Percentiles rank a stretch among this genome's conserved stretches.
phyloP scores from a whole-genome alignment of 1,140 invertebrate species.

The Drosophila burlai region DNA sequence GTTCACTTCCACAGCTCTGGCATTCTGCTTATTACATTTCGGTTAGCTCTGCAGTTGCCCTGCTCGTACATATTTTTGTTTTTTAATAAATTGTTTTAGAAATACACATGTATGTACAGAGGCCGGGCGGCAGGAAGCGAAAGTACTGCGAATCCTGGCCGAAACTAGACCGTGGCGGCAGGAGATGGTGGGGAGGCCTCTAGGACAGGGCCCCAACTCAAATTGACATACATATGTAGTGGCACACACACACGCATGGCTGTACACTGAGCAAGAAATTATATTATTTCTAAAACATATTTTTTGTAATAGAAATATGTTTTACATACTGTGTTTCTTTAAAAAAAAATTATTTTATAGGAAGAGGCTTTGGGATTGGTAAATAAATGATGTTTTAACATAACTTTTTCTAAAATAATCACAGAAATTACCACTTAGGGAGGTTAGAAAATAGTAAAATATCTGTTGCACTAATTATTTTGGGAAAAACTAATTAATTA shows the following conservation, averaged over 20 bases:
- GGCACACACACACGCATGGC: conserved; percentile 16
- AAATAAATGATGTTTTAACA: not conserved
- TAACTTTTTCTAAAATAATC: not conserved
- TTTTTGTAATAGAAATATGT: not conserved
- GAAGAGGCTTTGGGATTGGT: not conserved
- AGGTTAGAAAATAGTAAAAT: not conserved
- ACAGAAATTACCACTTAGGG: too few species aligned
- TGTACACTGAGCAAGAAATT: not conserved
- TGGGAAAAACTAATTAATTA: not conserved
- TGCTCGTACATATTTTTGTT: conserved; percentile 56
- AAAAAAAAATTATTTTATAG: not conserved
- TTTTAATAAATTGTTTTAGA: conserved; percentile 78
- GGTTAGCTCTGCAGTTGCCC: conserved; percentile 14
- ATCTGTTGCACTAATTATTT: not conserved
- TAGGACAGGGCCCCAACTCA: conserved; percentile 43
- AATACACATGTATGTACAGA: not conserved
- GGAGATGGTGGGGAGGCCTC: conserved; percentile 17
- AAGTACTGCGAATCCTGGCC: conserved; percentile 31
- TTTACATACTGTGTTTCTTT: not conserved
- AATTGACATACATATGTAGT: conserved; percentile 67
- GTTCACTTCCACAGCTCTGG: conserved; percentile 63
- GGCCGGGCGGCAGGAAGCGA: conserved; percentile 32
- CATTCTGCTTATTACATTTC: conserved; percentile 49
- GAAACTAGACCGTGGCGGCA: conserved; percentile 58
- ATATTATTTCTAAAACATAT: not conserved